These are phyloP conservation scores for Zosterops japonicus DNA, from an alignment of 2,113 vertebrate species.

Conservation along the genomic window DNA sequence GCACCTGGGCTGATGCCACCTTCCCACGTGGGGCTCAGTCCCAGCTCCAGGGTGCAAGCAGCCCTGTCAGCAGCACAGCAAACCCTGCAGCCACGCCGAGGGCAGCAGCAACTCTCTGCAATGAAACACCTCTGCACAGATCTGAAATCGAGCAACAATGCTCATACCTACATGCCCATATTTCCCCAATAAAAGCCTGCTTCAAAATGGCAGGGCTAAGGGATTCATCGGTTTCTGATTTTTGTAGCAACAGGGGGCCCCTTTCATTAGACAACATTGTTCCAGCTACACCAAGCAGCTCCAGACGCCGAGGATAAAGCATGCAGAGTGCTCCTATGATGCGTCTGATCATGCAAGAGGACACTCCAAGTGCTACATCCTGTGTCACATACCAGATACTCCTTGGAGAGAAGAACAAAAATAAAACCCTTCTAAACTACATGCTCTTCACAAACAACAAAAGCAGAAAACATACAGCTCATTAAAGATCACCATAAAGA, in stretches of 20 bases:
- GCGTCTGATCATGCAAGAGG: slow-evolving; percentile 15
- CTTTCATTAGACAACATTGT: slow-evolving; percentile 35
- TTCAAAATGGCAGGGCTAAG: not conserved
- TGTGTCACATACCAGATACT: slow-evolving; percentile 8
- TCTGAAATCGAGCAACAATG: not conserved
- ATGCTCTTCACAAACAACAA: not conserved
- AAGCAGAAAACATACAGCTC: not conserved
- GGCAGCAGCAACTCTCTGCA: not conserved
- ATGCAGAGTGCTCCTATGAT: not conserved
- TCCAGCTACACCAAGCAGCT: slow-evolving; percentile 18
- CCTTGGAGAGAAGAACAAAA: slow-evolving; percentile 3
- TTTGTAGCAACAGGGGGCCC: slow-evolving; percentile 20
- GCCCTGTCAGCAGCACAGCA: not conserved
- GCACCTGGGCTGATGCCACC: not conserved
- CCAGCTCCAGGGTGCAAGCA: not conserved
- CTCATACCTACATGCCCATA: not conserved
- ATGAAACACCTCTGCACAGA: not conserved
- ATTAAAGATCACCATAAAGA: slow-evolving; percentile 6
- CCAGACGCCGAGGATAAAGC: not conserved
- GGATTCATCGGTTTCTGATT: slow-evolving; percentile 21
- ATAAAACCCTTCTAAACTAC: not conserved
- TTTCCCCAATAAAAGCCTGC: not conserved
- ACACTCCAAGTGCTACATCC: slow-evolving; percentile 10
- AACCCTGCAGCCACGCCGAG: fast-evolving
- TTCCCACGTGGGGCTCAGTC: fast-evolving